Conservation (phyloP, 2,113 vertebrate species). For the Seriola rivoliana region DNA sequence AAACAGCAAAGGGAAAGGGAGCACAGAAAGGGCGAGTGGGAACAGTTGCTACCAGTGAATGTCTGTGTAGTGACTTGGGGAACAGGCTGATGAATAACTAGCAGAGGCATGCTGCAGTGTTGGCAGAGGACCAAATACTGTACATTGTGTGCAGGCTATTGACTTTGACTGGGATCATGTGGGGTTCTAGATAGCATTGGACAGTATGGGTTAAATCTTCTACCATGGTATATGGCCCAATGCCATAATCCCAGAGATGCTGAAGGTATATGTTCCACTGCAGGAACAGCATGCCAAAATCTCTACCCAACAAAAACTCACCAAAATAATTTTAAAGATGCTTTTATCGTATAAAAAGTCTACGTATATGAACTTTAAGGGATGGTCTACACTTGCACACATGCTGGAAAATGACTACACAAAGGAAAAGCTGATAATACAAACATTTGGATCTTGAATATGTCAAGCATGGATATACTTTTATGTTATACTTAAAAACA, state of each 20-base stretch:
- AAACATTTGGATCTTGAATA: too few species aligned
- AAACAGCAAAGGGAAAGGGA: not conserved
- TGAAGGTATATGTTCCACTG: not conserved
- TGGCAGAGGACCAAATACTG: slow-evolving; percentile 48
- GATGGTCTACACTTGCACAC: not conserved
- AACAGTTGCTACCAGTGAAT: not conserved
- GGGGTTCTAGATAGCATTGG: not conserved
- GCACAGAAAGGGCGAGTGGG: not conserved
- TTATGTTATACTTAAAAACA: not conserved
- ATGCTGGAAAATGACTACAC: not conserved
- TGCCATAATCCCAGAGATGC: not conserved
- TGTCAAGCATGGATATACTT: not conserved
- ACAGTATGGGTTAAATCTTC: not conserved
- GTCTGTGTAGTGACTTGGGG: slow-evolving; percentile 34
- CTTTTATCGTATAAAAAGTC: not conserved
- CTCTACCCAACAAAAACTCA: not conserved
- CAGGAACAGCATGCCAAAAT: too few species aligned
- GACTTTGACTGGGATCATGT: slow-evolving; percentile 21
- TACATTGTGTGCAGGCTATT: slow-evolving; percentile 24
- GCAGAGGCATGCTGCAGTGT: slow-evolving; percentile 45
- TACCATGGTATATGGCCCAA: not conserved
- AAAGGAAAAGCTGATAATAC: not conserved
- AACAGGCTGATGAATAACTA: slow-evolving; percentile 48
- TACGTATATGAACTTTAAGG: not conserved
- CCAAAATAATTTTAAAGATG: not conserved